Evolutionary conservation across 2,888 invertebrate genomes (phyloP).

Genomic region (Oscheius sp.): DNA sequence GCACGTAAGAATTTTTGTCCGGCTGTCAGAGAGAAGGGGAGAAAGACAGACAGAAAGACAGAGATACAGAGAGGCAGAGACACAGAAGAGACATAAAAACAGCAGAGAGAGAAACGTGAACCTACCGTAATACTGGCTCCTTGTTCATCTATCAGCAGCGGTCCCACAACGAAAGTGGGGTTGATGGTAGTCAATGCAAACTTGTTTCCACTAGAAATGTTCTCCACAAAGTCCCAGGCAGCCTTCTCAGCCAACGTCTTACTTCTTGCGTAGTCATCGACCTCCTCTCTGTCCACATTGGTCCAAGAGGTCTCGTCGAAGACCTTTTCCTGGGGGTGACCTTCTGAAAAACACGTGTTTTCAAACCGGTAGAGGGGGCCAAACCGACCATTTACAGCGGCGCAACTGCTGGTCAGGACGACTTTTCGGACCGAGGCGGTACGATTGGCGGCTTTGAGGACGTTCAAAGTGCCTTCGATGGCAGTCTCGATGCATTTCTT

Average conservation of each 20-base stretch:
- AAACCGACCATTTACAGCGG: constrained; percentile 74
- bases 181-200: constrained; percentile 77
- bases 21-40: too few relatives aligned
- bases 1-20: background rate
- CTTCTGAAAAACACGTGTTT: constrained; percentile 55
- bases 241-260: constrained; percentile 77
- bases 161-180: constrained; percentile 77
- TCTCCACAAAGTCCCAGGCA: constrained; percentile 77
- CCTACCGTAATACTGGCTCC: constrained; percentile 70
- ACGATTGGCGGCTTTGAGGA: constrained; percentile 65
- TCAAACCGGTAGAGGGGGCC: background rate
- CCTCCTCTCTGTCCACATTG: constrained; percentile 52
- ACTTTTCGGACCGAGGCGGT: constrained; percentile 76
- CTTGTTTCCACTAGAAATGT: constrained; percentile 72
- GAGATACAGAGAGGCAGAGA: too few relatives aligned
- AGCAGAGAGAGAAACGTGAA: too few relatives aligned
- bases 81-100: too few relatives aligned
- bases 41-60: too few relatives aligned
- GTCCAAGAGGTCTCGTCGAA: constrained; percentile 70
- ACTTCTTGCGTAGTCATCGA: constrained; percentile 70
- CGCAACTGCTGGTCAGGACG: constrained; percentile 77
- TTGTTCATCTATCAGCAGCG: constrained; percentile 73
- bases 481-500: constrained; percentile 59
- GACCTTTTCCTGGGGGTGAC: constrained; percentile 61
- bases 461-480: constrained; percentile 60